A percentile compares a stretch with the other conserved stretches of the same genome.
These are phyloP conservation scores for Malurus elegans DNA, from an alignment of 2,113 vertebrate species.

Conservation along the genomic window DNA sequence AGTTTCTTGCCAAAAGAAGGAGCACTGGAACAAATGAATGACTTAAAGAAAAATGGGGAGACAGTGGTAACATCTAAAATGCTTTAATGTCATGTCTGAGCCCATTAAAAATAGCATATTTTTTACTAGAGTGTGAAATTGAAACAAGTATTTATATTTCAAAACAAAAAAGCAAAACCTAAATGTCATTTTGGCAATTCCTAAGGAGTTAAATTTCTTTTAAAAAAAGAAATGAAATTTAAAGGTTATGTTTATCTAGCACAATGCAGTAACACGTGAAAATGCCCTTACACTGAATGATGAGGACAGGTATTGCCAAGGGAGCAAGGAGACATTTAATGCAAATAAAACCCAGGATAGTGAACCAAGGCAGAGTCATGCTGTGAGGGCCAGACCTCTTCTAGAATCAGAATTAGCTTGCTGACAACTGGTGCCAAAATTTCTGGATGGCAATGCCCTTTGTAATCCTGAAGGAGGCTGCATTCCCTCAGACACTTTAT, in stretches of 20 bases:
- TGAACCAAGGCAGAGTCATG: neutral
- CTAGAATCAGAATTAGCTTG: neutral
- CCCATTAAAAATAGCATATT: neutral
- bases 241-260: neutral
- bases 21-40: conserved; percentile 30
- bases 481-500: neutral
- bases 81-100: neutral
- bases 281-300: neutral
- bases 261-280: neutral
- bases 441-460: neutral
- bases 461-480: neutral
- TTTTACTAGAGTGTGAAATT: neutral
- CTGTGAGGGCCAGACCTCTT: neutral
- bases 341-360: neutral
- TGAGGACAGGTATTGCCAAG: neutral
- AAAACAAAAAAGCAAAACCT: neutral
- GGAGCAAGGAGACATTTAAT: neutral
- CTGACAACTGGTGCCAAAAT: neutral
- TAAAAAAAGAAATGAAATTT: neutral
- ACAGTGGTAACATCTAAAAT: neutral
- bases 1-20: conserved; percentile 40
- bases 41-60: conserved; percentile 5
- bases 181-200: neutral
- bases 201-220: neutral
- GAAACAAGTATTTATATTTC: neutral